Conservation (phyloP, 2,797 vertebrate genomes). For the Girardinus metallicus region DNA sequence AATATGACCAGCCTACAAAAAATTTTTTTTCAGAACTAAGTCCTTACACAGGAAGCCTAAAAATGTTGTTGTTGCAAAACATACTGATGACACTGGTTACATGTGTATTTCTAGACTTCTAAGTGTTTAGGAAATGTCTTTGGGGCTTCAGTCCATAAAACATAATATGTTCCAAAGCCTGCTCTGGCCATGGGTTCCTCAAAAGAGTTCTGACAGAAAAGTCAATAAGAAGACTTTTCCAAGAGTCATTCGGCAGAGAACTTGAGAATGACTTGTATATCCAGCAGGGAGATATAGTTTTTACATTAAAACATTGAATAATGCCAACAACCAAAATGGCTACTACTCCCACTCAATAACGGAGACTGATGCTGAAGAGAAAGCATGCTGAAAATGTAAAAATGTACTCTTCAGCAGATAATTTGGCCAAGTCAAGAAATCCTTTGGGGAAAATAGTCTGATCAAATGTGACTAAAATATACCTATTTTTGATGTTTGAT, state of each 20-base stretch:
- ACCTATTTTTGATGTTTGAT: not conserved
- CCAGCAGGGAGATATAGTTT: not conserved
- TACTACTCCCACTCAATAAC: not conserved
- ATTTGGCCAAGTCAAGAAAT: not conserved
- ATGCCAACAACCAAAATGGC: not conserved
- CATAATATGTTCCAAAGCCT: not conserved
- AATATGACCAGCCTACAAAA: not conserved
- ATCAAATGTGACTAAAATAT: not conserved
- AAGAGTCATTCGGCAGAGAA: not conserved
- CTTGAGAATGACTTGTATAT: not conserved
- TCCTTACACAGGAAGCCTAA: not conserved
- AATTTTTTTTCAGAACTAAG: not conserved
- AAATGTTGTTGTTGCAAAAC: not conserved
- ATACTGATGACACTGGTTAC: not conserved
- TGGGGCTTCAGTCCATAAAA: not conserved
- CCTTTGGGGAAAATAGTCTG: not conserved
- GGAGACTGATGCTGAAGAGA: not conserved
- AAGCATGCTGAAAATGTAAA: not conserved
- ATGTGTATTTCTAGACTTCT: not conserved
- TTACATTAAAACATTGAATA: not conserved
- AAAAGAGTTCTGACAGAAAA: not conserved
- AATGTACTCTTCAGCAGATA: not conserved
- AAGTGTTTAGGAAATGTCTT: not conserved
- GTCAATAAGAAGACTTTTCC: not conserved
- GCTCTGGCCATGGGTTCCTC: not conserved